Base-by-base conservation (phyloP, 2,797 vertebrate species). In the Eupleurogrammus muticus region DNA sequence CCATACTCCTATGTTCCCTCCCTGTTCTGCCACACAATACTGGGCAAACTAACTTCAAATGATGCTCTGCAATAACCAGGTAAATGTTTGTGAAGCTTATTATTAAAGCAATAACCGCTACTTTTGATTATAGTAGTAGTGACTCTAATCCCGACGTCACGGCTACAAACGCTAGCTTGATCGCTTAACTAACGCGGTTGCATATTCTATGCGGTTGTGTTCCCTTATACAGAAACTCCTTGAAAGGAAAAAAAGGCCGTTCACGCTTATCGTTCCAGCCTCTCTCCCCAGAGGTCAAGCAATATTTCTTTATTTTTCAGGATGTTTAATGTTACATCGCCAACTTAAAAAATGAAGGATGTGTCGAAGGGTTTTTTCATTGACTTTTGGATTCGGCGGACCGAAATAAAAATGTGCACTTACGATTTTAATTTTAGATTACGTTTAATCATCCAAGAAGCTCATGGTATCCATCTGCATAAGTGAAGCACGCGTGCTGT, bases 391-490 rank as follows among this genome's bases (percentile, higher is more conserved):
- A 19, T 52, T 34, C 23, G 52, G n/a, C 9, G 28, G 5, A 16
- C 34, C 46, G 32, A 50, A 40, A 40, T 34, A 17, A 32, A 75
- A 38, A 24, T 6, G 35, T 17, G 21, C 14, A 59, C 20, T 57
- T 17, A 44, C 40, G 64, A 21, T 12, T 73, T 58, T 44, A n/a
- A 44, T 67, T 28, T 10, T 44, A 51, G 34, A 55, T 47, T 24
- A 17, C 10, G 28, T 21, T 24, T 19, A 11, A 28, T 8, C 12
- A 48, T 17, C 24, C 10, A 20, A 34, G 12, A 62, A 20, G 12
- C 0, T 0, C 21, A 3, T 11, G 0, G 2, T 46, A 5, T 12
- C 13, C 5, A 17, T 32, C 5, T 32, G 42, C 24, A 17, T 36
- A 46, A 14, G 1, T 36, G 7, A 47, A 21, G 17, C 32, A 19